Base-by-base conservation (phyloP, 2,888 invertebrate genomes). In the Cinara cedri region DNA sequence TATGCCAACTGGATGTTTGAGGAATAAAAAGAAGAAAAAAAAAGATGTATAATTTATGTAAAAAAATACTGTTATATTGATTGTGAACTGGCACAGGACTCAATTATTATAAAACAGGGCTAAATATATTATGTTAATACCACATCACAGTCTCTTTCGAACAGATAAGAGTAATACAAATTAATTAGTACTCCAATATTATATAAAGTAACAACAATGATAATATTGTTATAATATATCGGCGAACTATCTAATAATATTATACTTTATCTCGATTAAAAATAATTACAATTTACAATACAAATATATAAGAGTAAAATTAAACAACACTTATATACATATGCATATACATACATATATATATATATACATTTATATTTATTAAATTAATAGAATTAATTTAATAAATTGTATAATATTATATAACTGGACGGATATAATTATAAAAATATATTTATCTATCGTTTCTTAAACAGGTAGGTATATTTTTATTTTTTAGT, bases 141-240 rank as follows among this genome's bases (percentile, higher is more conserved):
- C 78, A 60, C 51, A 78, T 70, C 68, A 78, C 78, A 78, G 78
- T 78, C 78, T 78, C 60, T 78, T 76, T 70, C 14, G 14, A 49
- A 78, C n/a, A 78, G 78, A 78, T 70, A 78, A 70, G 70, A 78
- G 57, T 68, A 68, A 78, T 78, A 70, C 49, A 49, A 51, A 70
- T 70, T 68, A 60, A 62, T 70, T 60, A 66, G 19, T 46, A 57
- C 24, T 66, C 75, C 66, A 75, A 66, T 55, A 55, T 24, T 68
- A 49, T 55, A 66, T 68, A 46, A 49, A 78, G n/a, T 70, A 62
- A 54, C 16, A n/a, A 49, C 14, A 66, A 74, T 68, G 60, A 51
- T 60, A 51, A 60, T 60, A 68, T 68, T 51, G 60, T 68, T 21
- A 66, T 21, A 68, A 19, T 49, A 60, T 62, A 62, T 72, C 4